Evolutionary conservation across 2,888 invertebrate species (phyloP).

Genomic region (Macaria notata): DNA sequence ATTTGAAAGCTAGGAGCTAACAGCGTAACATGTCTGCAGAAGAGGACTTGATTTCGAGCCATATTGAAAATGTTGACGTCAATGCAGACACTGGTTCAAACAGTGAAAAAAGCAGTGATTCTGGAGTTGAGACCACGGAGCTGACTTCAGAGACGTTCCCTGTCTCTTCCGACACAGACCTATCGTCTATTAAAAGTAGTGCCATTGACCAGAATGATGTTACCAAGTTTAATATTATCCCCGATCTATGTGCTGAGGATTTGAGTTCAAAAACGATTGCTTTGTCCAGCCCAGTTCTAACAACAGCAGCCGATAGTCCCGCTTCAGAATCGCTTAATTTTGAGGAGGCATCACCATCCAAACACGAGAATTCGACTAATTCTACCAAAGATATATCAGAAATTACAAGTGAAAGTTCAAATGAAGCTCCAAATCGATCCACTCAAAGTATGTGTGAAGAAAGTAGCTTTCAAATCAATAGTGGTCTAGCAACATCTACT

Average conservation of each 20-base stretch:
- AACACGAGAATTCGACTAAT: conserved; percentile 35
- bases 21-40: conserved; percentile 55
- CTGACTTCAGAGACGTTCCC: conserved; percentile 44
- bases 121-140: conserved; percentile 53
- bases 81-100: conserved; percentile 54
- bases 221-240: conserved; percentile 1
- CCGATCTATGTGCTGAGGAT: conserved; percentile 1
- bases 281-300: conserved; percentile 40
- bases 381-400: conserved; percentile 36
- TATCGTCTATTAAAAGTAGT: conserved; percentile 42
- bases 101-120: conserved; percentile 53
- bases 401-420: conserved; percentile 21
- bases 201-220: conserved; percentile 27
- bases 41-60: conserved; percentile 41
- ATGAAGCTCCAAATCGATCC: conserved; percentile 20
- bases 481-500: conserved; percentile 54
- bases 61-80: conserved; percentile 61
- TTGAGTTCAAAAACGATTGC: conserved; percentile 33
- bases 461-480: conserved; percentile 32
- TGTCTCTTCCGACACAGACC: conserved; percentile 45
- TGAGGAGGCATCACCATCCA: conserved; percentile 33
- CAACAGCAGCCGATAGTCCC: conserved; percentile 41
- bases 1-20: conserved; percentile 37
- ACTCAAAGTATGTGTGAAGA: conserved; percentile 4
- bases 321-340: conserved; percentile 32